A percentile compares a stretch with the other conserved stretches of the same genome.
Conservation (phyloP, 2,797 vertebrate species). For the Vipera ursinii region DNA sequence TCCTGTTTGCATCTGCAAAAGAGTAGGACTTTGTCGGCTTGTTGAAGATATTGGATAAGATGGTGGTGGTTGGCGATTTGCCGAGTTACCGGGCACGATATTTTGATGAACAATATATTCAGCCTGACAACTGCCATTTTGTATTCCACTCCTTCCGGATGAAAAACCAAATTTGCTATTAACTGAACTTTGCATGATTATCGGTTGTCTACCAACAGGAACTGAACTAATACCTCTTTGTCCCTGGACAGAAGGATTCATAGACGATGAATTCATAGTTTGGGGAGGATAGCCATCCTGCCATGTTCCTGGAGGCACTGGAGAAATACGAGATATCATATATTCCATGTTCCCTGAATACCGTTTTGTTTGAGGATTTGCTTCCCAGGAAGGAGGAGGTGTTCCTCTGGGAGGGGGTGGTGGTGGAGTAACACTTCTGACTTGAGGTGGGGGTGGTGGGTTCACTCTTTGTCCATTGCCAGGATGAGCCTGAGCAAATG, state of each 20-base stretch:
- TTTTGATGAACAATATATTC: constrained; percentile 86
- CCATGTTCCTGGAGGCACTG: constrained; percentile 87
- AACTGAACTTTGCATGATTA: constrained; percentile 92
- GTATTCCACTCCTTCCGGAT: constrained; percentile 81
- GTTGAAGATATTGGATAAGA: constrained; percentile 84
- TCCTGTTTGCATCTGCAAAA: constrained; percentile 85
- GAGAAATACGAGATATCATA: constrained; percentile 87
- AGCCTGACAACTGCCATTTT: constrained; percentile 82
- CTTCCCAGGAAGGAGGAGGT: constrained; percentile 85
- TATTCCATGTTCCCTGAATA: constrained; percentile 95
- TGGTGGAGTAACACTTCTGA: constrained; percentile 88
- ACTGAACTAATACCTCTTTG: constrained; percentile 87
- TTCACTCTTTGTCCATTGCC: constrained; percentile 85
- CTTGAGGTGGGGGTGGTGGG: constrained; percentile 87
- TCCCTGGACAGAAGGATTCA: constrained; percentile 73
- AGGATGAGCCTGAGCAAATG: constrained; percentile 83
- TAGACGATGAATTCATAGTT: constrained; percentile 70
- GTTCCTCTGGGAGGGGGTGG: constrained; percentile 81
- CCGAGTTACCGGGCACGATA: constrained; percentile 68
- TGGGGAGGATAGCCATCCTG: constrained; percentile 84
- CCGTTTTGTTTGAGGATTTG: constrained; percentile 86
- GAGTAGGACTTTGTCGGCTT: constrained; percentile 86
- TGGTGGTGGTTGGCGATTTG: constrained; percentile 85
- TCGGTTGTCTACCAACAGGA: constrained; percentile 88
- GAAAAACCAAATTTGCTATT: constrained; percentile 88